phyloP scores from a whole-genome alignment of 2,888 invertebrate species.

The Bruchidius siliquastri region DNA sequence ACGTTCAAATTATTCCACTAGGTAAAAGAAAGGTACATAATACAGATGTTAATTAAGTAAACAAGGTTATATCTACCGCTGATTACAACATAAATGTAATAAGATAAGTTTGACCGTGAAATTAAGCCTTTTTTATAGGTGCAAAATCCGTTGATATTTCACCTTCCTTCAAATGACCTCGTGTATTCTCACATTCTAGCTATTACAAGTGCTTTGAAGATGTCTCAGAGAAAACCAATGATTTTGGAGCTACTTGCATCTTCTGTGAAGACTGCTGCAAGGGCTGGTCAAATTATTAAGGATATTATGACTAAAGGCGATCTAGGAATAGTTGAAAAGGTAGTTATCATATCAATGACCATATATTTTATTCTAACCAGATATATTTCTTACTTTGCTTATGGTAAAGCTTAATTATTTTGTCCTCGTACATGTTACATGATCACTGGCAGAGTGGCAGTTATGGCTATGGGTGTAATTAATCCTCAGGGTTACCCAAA shows the following conservation, averaged over 20 bases:
- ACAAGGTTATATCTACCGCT: neutral
- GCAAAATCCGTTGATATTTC: neutral
- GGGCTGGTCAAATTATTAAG: conserved; percentile 85
- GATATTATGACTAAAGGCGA: conserved; percentile 88
- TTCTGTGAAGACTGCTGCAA: conserved; percentile 72
- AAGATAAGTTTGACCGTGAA: neutral
- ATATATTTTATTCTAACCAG: too few relatives aligned
- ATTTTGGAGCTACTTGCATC: conserved; percentile 71
- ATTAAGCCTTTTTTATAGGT: neutral
- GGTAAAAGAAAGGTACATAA: neutral
- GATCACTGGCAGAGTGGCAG: too few relatives aligned
- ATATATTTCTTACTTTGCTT: too few relatives aligned
- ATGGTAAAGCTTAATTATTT: too few relatives aligned
- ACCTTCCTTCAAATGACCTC: neutral
- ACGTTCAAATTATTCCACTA: neutral
- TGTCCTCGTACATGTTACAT: too few relatives aligned
- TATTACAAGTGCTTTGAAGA: neutral
- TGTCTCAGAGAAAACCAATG: conserved; percentile 54
- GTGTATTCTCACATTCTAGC: neutral
- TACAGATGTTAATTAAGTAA: neutral
- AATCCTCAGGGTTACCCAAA: too few relatives aligned
- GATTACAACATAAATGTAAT: neutral
- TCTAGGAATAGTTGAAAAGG: conserved; percentile 89
- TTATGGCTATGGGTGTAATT: too few relatives aligned
- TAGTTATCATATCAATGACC: conserved; percentile 46